Conservation (phyloP, 1,140 invertebrate species). For the Drosophila setifemur region DNA sequence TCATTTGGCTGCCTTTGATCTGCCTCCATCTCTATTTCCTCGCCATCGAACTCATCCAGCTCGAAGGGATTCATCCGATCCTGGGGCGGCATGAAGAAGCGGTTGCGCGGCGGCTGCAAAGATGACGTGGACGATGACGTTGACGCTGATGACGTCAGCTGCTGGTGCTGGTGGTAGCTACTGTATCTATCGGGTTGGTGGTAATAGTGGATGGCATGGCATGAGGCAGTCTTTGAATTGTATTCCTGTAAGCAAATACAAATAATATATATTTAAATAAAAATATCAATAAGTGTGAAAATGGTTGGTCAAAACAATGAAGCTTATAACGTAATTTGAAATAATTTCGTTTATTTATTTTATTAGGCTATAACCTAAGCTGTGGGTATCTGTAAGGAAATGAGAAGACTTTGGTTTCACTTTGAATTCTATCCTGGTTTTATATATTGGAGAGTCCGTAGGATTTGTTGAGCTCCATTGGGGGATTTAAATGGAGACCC, state of each 20-base stretch:
- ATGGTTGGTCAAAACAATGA: too few relatives aligned
- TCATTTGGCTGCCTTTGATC: too few relatives aligned
- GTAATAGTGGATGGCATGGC: conserved; percentile 80
- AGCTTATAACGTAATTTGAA: too few relatives aligned
- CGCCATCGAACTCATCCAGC: neutral
- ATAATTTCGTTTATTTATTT: too few relatives aligned
- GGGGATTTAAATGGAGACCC: neutral
- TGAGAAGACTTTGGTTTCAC: too few relatives aligned
- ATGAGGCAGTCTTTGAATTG: conserved; percentile 81
- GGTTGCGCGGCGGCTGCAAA: conserved; percentile 10
- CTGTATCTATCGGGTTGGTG: conserved; percentile 48
- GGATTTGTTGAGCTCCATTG: conserved; percentile 8
- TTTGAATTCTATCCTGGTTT: too few relatives aligned
- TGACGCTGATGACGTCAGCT: conserved; percentile 24
- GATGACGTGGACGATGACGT: conserved; percentile 38
- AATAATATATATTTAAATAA: too few relatives aligned
- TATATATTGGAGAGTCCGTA: too few relatives aligned
- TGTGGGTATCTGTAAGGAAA: too few relatives aligned
- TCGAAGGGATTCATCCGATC: conserved; percentile 29
- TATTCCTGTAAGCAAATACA: conserved; percentile 62
- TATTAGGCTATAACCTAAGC: too few relatives aligned
- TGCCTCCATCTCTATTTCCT: neutral
- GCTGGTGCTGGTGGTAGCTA: conserved; percentile 34
- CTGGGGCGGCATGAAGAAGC: neutral
- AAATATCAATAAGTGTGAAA: neutral